phyloP scores from a whole-genome alignment of 2,888 invertebrate species.

The Bellardia bayeri region DNA sequence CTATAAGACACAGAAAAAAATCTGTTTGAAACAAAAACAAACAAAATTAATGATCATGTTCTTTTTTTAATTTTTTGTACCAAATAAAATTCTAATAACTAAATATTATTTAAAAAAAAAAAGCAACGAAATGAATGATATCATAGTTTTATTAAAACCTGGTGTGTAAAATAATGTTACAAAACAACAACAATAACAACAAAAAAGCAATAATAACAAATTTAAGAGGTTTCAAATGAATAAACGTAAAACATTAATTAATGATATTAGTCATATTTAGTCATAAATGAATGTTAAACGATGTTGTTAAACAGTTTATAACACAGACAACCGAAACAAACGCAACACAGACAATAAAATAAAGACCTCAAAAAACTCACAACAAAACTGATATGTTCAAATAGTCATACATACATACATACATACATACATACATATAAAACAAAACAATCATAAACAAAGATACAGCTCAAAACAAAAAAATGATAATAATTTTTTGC shows the following conservation, averaged over 20 bases:
- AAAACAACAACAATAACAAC: slow-evolving; percentile 18
- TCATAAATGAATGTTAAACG: neutral
- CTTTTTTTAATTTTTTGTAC: neutral
- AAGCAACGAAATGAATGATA: slow-evolving; percentile 18
- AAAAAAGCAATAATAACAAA: neutral
- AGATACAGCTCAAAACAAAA: slow-evolving; percentile 1
- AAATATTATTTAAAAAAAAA: slow-evolving; percentile 27
- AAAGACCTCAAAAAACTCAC: slow-evolving; percentile 4
- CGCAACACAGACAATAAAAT: slow-evolving; percentile 3
- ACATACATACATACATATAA: slow-evolving; percentile 3
- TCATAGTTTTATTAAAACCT: slow-evolving; percentile 55
- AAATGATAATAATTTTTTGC: slow-evolving; percentile 32
- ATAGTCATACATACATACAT: neutral
- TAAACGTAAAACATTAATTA: slow-evolving; percentile 64
- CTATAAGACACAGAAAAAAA: slow-evolving; percentile 7
- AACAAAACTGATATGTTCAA: slow-evolving; percentile 6
- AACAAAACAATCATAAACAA: slow-evolving; percentile 26
- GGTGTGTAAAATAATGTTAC: slow-evolving; percentile 42
- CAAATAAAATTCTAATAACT: slow-evolving; percentile 21
- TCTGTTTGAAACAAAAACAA: slow-evolving; percentile 39
- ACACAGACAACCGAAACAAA: neutral
- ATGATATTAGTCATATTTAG: slow-evolving; percentile 61
- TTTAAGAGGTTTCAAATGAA: slow-evolving; percentile 66
- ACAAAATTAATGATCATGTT: slow-evolving; percentile 49
- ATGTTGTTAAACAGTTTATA: slow-evolving; percentile 2